Conservation (phyloP, 2,113 vertebrate species). For the Clarias gariepinus region DNA sequence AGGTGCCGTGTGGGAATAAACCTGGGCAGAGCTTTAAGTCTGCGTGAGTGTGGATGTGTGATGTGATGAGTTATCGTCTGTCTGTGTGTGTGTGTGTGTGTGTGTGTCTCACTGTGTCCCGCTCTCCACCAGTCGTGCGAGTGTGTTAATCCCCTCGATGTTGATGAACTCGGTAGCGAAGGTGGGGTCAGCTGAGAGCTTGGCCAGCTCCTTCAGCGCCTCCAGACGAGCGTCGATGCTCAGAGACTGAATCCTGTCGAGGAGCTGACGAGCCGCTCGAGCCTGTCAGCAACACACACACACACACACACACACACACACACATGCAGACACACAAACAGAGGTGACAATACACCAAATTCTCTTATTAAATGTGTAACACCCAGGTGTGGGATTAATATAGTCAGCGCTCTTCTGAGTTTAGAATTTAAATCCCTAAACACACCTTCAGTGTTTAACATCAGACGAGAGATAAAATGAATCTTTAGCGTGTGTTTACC, state of each 20-base stretch:
- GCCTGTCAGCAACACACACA: constrained; percentile 69
- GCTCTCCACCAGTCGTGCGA: constrained; percentile 92
- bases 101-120: constrained; percentile 81
- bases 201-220: constrained; percentile 95
- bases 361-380: not conserved
- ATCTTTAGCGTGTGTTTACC: constrained; percentile 66
- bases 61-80: not conserved
- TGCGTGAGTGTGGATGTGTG: not conserved
- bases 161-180: constrained; percentile 97
- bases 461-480: too few relatives aligned
- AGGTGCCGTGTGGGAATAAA: not conserved
- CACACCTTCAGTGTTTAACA: not conserved
- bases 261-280: constrained; percentile 92
- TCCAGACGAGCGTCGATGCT: constrained; percentile 91
- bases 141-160: constrained; percentile 93
- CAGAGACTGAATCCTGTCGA: constrained; percentile 92
- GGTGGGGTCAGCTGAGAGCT: constrained; percentile 92
- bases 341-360: not conserved
- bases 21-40: not conserved
- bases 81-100: not conserved
- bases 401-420: not conserved
- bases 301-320: not conserved
- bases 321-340: too few relatives aligned
- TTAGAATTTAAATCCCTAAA: not conserved
- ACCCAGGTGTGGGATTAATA: not conserved